Evolutionary conservation across 2,113 vertebrate species (phyloP), one percentile per base, ranked within the genome.

Genomic region (Percopsis transmontana): DNA sequence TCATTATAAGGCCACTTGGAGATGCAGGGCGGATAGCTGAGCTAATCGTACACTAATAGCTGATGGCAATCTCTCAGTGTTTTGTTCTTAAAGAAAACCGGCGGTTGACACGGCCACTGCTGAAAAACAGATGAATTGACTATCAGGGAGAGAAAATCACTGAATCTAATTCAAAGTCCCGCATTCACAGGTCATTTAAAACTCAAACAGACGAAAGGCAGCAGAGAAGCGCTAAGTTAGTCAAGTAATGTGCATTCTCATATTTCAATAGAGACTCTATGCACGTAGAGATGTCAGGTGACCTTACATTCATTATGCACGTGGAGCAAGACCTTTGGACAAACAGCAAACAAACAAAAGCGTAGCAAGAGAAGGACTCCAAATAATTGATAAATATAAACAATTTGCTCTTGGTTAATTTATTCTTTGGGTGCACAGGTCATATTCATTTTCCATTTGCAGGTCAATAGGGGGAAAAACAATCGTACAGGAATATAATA

Each of bases 171-270:
- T 78, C 52, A 55, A 33, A 70, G 57, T 62, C 65, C 57, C 53
- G 42, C 24, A 69, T 75, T 77, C 72, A 66, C 63, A 82, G 82
- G 81, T 75, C 75, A 74, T 86, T 87, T 76, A 60, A 77, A 86
- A 75, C 77, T 75, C 62, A 50, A 79, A 77, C 82, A 76, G 68
- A 85, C 72, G 61, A 68, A 72, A 63, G 68, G 66, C 77, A 81
- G 70, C 62, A 70, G 65, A 77, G 66, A 70, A 52, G 54, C 68
- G 55, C 71, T 82, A 66, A 86, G 85, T 82, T 77, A 58, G 82
- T 67, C 69, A 70, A 84, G 77, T 78, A 79, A 84, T 83, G 76
- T 77, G 61, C 56, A 79, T 83, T 62, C 87, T 87, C 83, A 76
- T 33, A 21, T 74, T 74, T 68, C 67, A 70, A 86, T 80, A 66